These are phyloP conservation scores for Ctenodactylus gundi DNA, from an alignment of 2,113 vertebrate genomes.

Conservation along the genomic window DNA sequence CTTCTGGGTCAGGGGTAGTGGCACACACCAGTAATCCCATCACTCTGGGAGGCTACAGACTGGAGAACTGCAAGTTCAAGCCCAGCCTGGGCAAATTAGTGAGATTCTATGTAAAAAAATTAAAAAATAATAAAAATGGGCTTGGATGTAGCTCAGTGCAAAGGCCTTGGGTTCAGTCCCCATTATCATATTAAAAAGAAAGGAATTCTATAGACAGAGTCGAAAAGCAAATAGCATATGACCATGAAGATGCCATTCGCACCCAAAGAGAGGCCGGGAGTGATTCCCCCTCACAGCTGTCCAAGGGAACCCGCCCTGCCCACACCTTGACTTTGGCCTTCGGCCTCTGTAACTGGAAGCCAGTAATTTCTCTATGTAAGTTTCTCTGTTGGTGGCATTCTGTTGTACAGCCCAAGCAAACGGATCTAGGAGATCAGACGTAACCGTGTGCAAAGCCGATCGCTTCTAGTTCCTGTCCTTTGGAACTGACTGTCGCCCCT, in stretches of 20 bases:
- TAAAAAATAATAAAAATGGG: no score
- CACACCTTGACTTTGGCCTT: background rate
- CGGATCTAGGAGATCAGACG: background rate
- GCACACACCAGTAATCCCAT: background rate
- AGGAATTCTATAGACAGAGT: background rate
- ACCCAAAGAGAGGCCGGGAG: background rate
- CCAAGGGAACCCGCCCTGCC: background rate
- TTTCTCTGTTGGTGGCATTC: background rate
- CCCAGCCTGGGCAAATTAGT: background rate
- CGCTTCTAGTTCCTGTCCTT: background rate
- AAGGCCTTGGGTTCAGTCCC: background rate
- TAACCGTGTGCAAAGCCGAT: background rate
- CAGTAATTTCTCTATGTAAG: background rate
- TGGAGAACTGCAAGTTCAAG: background rate
- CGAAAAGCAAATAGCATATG: accelerated
- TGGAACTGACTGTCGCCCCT: background rate
- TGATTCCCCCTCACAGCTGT: accelerated
- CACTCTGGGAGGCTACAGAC: background rate
- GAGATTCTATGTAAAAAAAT: background rate
- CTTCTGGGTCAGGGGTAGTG: background rate
- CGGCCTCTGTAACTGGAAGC: background rate
- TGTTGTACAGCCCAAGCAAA: background rate
- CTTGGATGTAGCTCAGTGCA: background rate
- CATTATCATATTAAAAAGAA: background rate
- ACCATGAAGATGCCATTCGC: background rate